A percentile compares a stretch with the other conserved stretches of the same genome.
Conservation (phyloP, 1,140 invertebrate genomes). For the Drosophila mojavensis region DNA sequence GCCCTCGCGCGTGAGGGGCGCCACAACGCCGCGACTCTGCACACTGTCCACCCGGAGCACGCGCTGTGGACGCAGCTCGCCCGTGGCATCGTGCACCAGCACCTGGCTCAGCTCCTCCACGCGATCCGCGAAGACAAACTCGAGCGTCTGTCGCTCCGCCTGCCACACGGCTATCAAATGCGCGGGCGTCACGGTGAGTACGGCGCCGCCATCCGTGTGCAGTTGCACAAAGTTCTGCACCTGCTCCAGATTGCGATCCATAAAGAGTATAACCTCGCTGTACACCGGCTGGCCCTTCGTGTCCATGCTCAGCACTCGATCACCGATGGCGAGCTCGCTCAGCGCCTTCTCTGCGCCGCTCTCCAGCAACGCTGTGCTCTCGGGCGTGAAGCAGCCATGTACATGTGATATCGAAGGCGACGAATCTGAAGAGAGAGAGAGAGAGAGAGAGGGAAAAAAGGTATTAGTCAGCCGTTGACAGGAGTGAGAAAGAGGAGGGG, state of each 20-base stretch:
- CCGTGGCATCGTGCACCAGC: constrained; percentile 83
- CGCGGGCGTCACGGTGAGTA: constrained; percentile 92
- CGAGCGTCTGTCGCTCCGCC: constrained; percentile 75
- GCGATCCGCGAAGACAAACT: constrained; percentile 86
- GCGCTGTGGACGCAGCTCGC: constrained; percentile 86
- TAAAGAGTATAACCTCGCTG: constrained; percentile 95
- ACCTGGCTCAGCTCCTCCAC: constrained; percentile 85
- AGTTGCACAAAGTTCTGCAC: constrained; percentile 90
- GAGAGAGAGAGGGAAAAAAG: background rate
- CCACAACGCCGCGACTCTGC: constrained; percentile 90
- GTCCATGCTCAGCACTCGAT: constrained; percentile 91
- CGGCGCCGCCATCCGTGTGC: constrained; percentile 88
- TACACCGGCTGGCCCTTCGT: constrained; percentile 88
- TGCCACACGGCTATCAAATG: constrained; percentile 89
- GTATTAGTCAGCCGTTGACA: constrained; percentile 15
- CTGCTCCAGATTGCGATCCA: constrained; percentile 90
- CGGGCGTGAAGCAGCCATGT: constrained; percentile 92
- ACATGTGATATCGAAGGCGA: constrained; percentile 90
- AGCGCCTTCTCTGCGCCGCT: constrained; percentile 87
- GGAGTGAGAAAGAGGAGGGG: constrained; percentile 14
- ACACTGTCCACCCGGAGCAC: constrained; percentile 87
- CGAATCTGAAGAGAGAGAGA: constrained; percentile 90
- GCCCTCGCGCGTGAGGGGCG: constrained; percentile 94
- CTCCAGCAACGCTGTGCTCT: constrained; percentile 87
- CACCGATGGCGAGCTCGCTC: constrained; percentile 90